Evolutionary conservation across 2,113 vertebrate genomes (phyloP), one percentile per base, ranked within the genome.

Genomic region (Morone saxatilis): DNA sequence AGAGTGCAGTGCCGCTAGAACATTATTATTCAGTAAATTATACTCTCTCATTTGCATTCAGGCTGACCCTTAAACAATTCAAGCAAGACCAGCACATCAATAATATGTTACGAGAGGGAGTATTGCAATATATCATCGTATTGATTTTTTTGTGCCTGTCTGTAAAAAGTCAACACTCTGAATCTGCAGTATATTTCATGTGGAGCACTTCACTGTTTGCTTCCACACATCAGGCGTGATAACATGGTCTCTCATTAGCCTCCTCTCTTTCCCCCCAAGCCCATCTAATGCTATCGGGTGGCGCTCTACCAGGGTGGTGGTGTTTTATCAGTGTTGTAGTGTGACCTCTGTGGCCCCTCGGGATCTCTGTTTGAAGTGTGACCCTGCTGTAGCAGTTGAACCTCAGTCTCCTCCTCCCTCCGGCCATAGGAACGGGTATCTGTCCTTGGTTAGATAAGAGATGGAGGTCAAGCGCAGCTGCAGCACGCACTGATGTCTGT

Each of bases 401-500:
- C 74, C 70, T 81, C 62, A n/a, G 47, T n/a, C 66, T 73, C 75
- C 63, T 47, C 61, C 56, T 51, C 71, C 86, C 67, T 20, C 10
- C 11, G 17, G 86, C 54, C 70, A 31, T 31, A 72, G 67, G 36
- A 67, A 40, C 10, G 76, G 10, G 59, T 43, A 56, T 83, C 56
- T 60, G 85, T 85, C 82, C 80, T 81, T 76, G 56, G 66, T 76
- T 67, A 79, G 85, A 87, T 81, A 86, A 84, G 80, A 79, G 88
- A 51, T 40, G 45, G 71, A 80, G 81, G 73, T 79, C 71, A 47
- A 71, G 83, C 72, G 47, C 3, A 57, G 66, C 65, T 2, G 4
- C 66, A 59, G 54, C 65, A 4, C 25, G 25, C 50, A 4, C 61
- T 68, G 53, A 48, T 31, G 50, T 48, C 4, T 41, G 57, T 60